These are phyloP conservation scores for Oostethus manadensis DNA, from an alignment of 2,113 vertebrate genomes.

Conservation along the genomic window DNA sequence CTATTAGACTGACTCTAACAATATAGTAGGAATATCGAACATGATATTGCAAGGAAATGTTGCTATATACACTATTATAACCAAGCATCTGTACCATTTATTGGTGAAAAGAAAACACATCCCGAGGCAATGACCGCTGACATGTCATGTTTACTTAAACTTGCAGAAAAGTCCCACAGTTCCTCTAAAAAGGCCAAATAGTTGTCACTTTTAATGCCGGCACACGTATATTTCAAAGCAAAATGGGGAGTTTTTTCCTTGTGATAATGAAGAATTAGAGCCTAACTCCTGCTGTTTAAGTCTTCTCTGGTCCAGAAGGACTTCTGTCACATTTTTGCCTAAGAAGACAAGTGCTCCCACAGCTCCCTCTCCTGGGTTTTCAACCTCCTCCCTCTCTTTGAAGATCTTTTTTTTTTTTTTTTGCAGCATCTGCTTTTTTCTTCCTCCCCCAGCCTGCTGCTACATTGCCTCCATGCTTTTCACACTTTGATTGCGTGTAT, in stretches of 20 bases:
- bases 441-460: slow-evolving; percentile 41
- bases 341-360: slow-evolving; percentile 65
- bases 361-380: slow-evolving; percentile 66
- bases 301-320: slow-evolving; percentile 57
- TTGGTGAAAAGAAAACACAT: no score
- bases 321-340: slow-evolving; percentile 61
- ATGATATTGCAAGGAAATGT: no score
- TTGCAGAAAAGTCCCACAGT: neutral
- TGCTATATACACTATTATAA: no score
- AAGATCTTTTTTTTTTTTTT: slow-evolving; percentile 54
- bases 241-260: slow-evolving; percentile 10
- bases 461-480: slow-evolving; percentile 48
- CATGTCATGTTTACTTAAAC: neutral
- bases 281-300: slow-evolving; percentile 48
- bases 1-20: no score
- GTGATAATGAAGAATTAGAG: slow-evolving; percentile 14
- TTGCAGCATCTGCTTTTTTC: slow-evolving; percentile 68
- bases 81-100: no score
- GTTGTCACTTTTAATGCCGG: slow-evolving; percentile 32
- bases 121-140: neutral
- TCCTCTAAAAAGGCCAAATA: slow-evolving; percentile 18
- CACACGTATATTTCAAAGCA: slow-evolving; percentile 22
- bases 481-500: slow-evolving; percentile 69
- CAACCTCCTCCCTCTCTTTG: slow-evolving; percentile 60
- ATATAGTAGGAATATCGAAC: no score